Percentiles rank a stretch among this genome's conserved stretches.
phyloP scores from a whole-genome alignment of 2,888 invertebrate species.

The Gerosis bhagava region DNA sequence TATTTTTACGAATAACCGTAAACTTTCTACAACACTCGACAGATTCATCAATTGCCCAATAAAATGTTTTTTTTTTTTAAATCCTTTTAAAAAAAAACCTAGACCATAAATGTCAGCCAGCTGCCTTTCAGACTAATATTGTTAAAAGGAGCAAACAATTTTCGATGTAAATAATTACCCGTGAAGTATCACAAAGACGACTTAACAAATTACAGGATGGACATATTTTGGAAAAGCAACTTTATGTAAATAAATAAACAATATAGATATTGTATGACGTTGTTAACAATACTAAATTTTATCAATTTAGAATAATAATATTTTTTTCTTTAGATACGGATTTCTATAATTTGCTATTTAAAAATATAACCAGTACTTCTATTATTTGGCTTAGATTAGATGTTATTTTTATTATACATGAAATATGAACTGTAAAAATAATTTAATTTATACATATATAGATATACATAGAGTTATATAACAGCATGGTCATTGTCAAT shows the following conservation, averaged over 20 bases:
- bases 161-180: constrained; percentile 34
- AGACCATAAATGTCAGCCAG: too few species aligned
- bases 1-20: too few species aligned
- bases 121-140: too few species aligned
- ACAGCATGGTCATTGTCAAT: constrained; percentile 16
- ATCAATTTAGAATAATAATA: constrained; percentile 40
- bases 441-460: too few species aligned
- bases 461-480: constrained; percentile 2
- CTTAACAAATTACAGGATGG: constrained; percentile 36
- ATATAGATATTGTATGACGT: constrained; percentile 50
- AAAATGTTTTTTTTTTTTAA: too few species aligned
- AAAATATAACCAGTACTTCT: not conserved
- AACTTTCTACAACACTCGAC: too few species aligned
- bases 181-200: constrained; percentile 15
- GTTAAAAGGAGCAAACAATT: constrained; percentile 39
- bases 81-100: too few species aligned
- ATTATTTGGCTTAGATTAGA: constrained; percentile 1
- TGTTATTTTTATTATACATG: not conserved
- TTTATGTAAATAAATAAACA: constrained; percentile 67
- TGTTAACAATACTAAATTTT: constrained; percentile 66
- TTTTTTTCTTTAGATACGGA: constrained; percentile 17
- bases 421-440: too few species aligned
- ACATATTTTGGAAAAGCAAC: constrained; percentile 64
- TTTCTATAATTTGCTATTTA: constrained; percentile 14
- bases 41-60: too few species aligned